Percentiles rank a stretch among this genome's conserved stretches.
These are phyloP conservation scores for Notamacropus eugenii DNA, from an alignment of 2,797 vertebrate species.

Conservation along the genomic window DNA sequence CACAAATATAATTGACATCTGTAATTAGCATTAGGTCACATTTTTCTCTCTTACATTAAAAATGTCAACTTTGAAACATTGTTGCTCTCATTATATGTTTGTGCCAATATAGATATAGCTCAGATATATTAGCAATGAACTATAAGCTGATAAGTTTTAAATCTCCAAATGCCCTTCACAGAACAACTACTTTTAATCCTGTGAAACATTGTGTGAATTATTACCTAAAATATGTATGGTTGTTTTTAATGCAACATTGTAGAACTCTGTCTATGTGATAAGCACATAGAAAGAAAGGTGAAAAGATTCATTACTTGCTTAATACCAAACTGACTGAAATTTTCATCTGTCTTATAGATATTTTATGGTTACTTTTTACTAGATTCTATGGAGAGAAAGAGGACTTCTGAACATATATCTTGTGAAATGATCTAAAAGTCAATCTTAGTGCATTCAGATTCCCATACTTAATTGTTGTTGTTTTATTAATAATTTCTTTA, in stretches of 20 bases:
- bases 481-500: too few relatives aligned
- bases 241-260: conserved; percentile 49
- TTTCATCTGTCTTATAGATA: background rate
- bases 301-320: conserved; percentile 14
- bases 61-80: conserved; percentile 79
- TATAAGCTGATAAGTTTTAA: conserved; percentile 77
- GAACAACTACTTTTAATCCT: conserved; percentile 72
- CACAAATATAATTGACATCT: conserved; percentile 81
- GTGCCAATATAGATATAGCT: conserved; percentile 79
- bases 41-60: conserved; percentile 80
- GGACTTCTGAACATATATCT: conserved; percentile 37
- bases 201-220: conserved; percentile 69
- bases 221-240: conserved; percentile 22
- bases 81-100: conserved; percentile 78
- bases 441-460: conserved; percentile 38
- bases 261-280: conserved; percentile 48
- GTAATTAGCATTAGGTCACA: conserved; percentile 82
- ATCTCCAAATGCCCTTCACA: conserved; percentile 82
- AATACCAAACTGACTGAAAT: background rate
- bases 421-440: conserved; percentile 28
- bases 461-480: background rate
- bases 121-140: conserved; percentile 79
- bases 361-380: conserved; percentile 34
- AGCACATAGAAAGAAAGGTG: conserved; percentile 27
- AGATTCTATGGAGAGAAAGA: conserved; percentile 9